Evolutionary conservation across 2,888 invertebrate species (phyloP).

Genomic region (Catocala fraxini): DNA sequence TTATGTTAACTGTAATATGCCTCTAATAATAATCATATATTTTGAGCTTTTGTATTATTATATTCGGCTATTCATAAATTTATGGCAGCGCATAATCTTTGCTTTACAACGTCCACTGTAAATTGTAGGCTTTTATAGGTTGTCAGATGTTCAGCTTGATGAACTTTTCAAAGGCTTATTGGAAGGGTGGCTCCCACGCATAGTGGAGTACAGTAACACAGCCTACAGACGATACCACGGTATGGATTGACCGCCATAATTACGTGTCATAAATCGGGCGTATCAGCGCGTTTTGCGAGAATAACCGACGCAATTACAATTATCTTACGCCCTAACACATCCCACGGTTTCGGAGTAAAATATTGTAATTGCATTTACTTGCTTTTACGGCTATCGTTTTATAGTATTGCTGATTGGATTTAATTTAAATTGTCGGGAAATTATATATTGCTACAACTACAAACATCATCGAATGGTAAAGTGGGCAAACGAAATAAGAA

Average conservation of each 20-base stretch:
- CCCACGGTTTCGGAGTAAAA: constrained; percentile 38
- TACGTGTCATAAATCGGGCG: constrained; percentile 71
- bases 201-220: constrained; percentile 35
- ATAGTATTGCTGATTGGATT: not conserved
- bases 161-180: constrained; percentile 5
- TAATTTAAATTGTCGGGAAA: too few relatives aligned
- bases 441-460: too few relatives aligned
- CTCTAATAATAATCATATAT: too few relatives aligned
- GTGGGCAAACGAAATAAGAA: too few relatives aligned
- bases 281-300: constrained; percentile 59
- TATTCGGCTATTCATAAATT: too few relatives aligned
- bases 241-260: constrained; percentile 65
- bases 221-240: constrained; percentile 47
- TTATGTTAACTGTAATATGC: too few relatives aligned
- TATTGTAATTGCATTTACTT: constrained; percentile 22
- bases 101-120: too few relatives aligned
- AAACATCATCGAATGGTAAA: too few relatives aligned
- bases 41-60: too few relatives aligned
- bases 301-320: constrained; percentile 57
- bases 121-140: too few relatives aligned
- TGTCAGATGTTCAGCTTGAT: too few relatives aligned
- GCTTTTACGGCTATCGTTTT: constrained; percentile 4
- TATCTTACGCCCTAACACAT: constrained; percentile 54
- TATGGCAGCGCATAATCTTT: too few relatives aligned
- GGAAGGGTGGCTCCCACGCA: constrained; percentile 50